Percentiles rank a stretch among this genome's conserved stretches.
phyloP scores from a whole-genome alignment of 2,797 vertebrate genomes.

The Channallabes apus region DNA sequence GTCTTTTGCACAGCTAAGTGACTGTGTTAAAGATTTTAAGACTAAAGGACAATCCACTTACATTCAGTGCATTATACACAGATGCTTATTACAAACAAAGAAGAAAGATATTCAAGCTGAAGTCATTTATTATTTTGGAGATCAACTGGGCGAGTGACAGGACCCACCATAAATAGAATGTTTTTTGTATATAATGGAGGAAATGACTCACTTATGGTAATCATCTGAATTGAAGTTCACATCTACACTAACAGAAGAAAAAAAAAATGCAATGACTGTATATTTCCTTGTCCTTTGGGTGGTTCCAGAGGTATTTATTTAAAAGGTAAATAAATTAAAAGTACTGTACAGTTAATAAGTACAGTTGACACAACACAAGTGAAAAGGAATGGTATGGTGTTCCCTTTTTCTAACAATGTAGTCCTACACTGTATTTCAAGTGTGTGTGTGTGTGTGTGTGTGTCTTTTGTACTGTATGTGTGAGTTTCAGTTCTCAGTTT shows the following conservation, averaged over 20 bases:
- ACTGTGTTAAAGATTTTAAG: slow-evolving; percentile 28
- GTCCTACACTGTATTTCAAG: not conserved
- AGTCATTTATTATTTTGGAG: slow-evolving; percentile 24
- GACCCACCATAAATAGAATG: not conserved
- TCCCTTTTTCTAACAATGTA: not conserved
- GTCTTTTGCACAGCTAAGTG: slow-evolving; percentile 15
- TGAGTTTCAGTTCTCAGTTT: not conserved
- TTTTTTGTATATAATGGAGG: not conserved
- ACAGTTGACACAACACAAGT: not conserved
- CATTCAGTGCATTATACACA: slow-evolving; percentile 19
- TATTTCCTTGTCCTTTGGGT: not conserved
- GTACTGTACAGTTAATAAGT: not conserved
- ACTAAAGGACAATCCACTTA: slow-evolving; percentile 22
- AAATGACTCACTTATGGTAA: slow-evolving; percentile 7
- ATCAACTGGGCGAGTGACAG: slow-evolving; percentile 1
- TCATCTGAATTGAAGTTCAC: not conserved
- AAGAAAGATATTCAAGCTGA: not conserved
- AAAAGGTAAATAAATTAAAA: not conserved
- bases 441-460: too few species aligned
- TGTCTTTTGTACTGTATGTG: not conserved
- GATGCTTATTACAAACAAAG: slow-evolving; percentile 27
- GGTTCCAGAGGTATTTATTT: too few species aligned
- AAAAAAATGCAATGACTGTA: not conserved
- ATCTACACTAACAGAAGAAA: not conserved
- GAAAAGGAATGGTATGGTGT: too few species aligned